Conservation (phyloP, 2,888 invertebrate species). For the Lacanobia oleracea region DNA sequence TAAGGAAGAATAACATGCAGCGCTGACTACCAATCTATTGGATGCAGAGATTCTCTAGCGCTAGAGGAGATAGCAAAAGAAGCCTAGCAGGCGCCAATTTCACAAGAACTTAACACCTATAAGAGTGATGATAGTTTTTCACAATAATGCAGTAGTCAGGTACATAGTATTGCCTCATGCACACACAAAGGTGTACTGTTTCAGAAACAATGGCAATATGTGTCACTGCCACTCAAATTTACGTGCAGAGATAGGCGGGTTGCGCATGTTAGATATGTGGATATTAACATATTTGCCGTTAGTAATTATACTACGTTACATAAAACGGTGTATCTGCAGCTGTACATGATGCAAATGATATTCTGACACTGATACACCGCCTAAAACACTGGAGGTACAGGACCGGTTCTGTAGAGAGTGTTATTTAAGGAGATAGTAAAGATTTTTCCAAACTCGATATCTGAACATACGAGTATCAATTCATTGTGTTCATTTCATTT, state of each 20-base stretch:
- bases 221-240: constrained; percentile 50
- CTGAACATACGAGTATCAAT: not conserved
- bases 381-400: not conserved
- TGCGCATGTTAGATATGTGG: constrained; percentile 21
- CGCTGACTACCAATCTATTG: not conserved
- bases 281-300: constrained; percentile 21
- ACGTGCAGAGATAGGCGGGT: constrained; percentile 12
- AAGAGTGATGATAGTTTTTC: constrained; percentile 14
- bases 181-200: constrained; percentile 36
- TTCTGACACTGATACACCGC: not conserved
- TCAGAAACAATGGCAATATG: constrained; percentile 47
- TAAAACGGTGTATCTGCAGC: not conserved
- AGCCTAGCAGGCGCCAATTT: not conserved
- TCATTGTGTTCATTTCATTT: not conserved
- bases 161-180: constrained; percentile 24
- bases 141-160: constrained; percentile 19
- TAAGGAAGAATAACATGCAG: not conserved
- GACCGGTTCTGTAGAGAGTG: not conserved
- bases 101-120: constrained; percentile 22
- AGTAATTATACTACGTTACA: not conserved
- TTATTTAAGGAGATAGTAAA: not conserved
- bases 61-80: not conserved
- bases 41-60: not conserved
- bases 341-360: constrained; percentile 4
- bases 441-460: not conserved